These are phyloP conservation scores for Saturnia pavonia DNA, from an alignment of 2,888 invertebrate genomes.

Conservation along the genomic window DNA sequence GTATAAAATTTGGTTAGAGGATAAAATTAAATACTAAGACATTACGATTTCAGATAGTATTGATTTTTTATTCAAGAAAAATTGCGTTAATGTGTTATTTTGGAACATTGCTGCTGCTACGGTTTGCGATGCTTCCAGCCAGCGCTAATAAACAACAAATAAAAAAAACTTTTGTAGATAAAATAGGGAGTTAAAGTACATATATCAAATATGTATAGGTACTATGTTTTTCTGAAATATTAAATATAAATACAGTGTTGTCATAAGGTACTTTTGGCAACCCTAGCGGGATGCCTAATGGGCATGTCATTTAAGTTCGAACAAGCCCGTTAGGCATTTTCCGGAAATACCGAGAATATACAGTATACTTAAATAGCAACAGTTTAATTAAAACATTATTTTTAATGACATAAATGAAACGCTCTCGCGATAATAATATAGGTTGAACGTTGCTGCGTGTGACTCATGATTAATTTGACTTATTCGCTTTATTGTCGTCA, in stretches of 20 bases:
- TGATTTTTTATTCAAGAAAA: too few relatives aligned
- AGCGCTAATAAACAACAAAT: too few relatives aligned
- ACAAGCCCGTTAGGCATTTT: conserved; percentile 39
- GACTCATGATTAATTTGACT: conserved; percentile 2
- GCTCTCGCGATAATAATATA: conserved; percentile 10
- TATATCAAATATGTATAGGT: too few relatives aligned
- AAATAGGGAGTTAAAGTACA: too few relatives aligned
- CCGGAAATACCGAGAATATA: conserved; percentile 37
- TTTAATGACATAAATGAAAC: conserved; percentile 7
- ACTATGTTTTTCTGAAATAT: too few relatives aligned
- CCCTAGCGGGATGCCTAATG: conserved; percentile 35
- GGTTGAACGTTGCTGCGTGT: neutral
- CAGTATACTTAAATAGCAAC: conserved; percentile 5
- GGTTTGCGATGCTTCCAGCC: too few relatives aligned
- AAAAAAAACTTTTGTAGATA: too few relatives aligned
- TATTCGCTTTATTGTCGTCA: neutral
- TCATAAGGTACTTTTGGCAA: neutral
- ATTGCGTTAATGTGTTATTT: too few relatives aligned
- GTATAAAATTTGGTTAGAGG: neutral
- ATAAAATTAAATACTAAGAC: neutral
- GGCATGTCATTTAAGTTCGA: conserved; percentile 46
- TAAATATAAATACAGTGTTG: neutral
- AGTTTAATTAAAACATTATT: conserved; percentile 3
- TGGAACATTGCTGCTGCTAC: too few relatives aligned
- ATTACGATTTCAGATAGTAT: neutral